These are phyloP conservation scores for Alloplasta piceator DNA, from an alignment of 2,888 invertebrate genomes.

Conservation along the genomic window DNA sequence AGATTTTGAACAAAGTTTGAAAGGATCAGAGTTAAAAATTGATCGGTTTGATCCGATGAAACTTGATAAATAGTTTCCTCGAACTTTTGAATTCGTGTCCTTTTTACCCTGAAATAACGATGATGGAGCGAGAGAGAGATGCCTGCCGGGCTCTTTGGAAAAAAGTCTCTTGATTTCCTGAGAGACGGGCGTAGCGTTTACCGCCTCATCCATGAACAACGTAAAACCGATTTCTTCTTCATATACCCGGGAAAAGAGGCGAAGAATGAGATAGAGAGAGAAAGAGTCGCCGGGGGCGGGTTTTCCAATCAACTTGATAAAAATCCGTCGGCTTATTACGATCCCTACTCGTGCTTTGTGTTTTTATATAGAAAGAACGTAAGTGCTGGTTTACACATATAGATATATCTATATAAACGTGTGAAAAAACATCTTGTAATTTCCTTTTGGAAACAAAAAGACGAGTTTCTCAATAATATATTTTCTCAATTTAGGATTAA, in stretches of 20 bases:
- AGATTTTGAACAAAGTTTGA: too few species aligned
- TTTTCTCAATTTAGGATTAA: too few species aligned
- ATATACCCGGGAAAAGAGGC: conserved; percentile 37
- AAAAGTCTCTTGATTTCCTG: conserved; percentile 69
- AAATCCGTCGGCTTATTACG: conserved; percentile 75
- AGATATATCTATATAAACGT: too few species aligned
- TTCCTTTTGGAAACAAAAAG: neutral
- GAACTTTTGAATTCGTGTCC: neutral
- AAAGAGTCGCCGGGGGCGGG: conserved; percentile 57
- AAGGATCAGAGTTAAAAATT: too few species aligned
- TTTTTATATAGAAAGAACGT: neutral
- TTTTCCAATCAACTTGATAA: conserved; percentile 79
- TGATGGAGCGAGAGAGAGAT: conserved; percentile 16
- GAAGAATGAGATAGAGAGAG: neutral
- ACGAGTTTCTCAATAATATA: neutral
- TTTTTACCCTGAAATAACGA: conserved; percentile 10
- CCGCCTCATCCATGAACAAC: conserved; percentile 63
- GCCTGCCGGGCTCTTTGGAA: conserved; percentile 55
- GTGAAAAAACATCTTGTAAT: neutral
- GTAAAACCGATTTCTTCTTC: conserved; percentile 60
- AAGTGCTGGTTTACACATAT: too few species aligned
- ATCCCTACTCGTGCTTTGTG: conserved; percentile 28
- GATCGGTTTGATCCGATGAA: too few species aligned
- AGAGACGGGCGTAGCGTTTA: conserved; percentile 61
- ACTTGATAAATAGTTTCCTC: neutral